Evolutionary conservation across 2,797 vertebrate species (phyloP).

Genomic region (Periophthalmus magnuspinnatus): DNA sequence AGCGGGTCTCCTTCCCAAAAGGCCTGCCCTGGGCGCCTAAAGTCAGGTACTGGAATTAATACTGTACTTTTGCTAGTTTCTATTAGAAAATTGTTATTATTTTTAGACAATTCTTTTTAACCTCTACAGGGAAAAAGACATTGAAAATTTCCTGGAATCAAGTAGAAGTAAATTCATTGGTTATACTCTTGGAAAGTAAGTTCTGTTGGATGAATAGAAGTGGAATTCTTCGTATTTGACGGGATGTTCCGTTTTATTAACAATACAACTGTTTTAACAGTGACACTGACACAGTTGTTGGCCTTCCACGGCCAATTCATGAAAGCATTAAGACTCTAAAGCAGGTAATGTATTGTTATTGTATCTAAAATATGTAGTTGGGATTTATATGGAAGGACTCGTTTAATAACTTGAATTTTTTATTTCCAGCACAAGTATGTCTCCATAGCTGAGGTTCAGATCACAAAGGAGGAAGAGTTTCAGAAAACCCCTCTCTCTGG

Average conservation of each 20-base stretch:
- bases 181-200: conserved; percentile 93
- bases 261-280: conserved; percentile 62
- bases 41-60: conserved; percentile 83
- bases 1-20: conserved; percentile 92
- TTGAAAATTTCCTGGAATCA: conserved; percentile 96
- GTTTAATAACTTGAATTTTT: not conserved
- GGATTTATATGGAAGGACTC: not conserved
- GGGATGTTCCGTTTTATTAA: not conserved
- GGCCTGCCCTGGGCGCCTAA: conserved; percentile 98
- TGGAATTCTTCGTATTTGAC: not conserved
- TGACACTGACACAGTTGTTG: conserved; percentile 95
- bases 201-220: conserved; percentile 17
- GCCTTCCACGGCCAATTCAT: conserved; percentile 94
- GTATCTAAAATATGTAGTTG: not conserved
- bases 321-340: conserved; percentile 98
- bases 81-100: not conserved
- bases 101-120: conserved; percentile 1
- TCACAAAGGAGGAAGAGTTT: conserved; percentile 92
- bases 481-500: conserved; percentile 93
- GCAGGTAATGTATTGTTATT: conserved; percentile 75
- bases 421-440: conserved; percentile 91
- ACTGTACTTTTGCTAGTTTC: not conserved
- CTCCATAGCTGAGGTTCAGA: conserved; percentile 93
- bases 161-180: conserved; percentile 99
- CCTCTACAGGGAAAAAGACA: conserved; percentile 91